Evolutionary conservation across 2,888 invertebrate species (phyloP), one percentile per base, ranked within the genome.

Genomic region (Autographa pulchrina): DNA sequence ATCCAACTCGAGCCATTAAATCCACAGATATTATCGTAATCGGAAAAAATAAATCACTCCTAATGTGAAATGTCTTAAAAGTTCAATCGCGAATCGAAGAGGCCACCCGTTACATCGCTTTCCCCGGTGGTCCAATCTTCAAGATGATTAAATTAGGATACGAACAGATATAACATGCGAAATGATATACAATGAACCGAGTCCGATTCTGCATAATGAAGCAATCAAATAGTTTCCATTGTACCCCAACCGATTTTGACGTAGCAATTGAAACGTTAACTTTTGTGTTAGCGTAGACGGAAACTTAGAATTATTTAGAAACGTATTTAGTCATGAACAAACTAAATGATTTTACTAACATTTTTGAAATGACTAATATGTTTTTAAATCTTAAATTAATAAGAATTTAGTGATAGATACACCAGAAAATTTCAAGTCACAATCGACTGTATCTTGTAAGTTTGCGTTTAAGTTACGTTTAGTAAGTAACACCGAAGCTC

Each of bases 71-170:
- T 91, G 91, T 92, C 91, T 90, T 85, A 84, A 88, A 91, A 89
- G 91, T 91, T 92, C 91, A 93, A 91, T 91, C 91, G 88, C 85
- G 86, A 90, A 91, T 90, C 89, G 88, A 83, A 82, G 83, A 87
- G 91, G 86, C 91, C 93, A 92, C 92, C 94, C 93, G 92, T 91
- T 92, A 88, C 90, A 90, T 85, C 84, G 84, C 86, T 90, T 89
- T 85, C 84, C 91, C 92, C 90, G 95, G 96, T 95, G 95, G 96
- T 95, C 96, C 95, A 94, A 94, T 93, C 93, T 92, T 93, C 93
- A 93, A 89, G 91, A 95, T 94, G 95, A 94, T 95, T 95, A 95
- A 96, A 96, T 96, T 95, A 93, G 95, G 94, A 91, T 92, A 90
- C 93, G 87, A 92, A 90, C 92, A 90, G 92, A 94, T 93, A 94